Evolutionary conservation across 2,113 vertebrate species (phyloP), one percentile per base, ranked within the genome.

Genomic region (Eupsittula cactorum): DNA sequence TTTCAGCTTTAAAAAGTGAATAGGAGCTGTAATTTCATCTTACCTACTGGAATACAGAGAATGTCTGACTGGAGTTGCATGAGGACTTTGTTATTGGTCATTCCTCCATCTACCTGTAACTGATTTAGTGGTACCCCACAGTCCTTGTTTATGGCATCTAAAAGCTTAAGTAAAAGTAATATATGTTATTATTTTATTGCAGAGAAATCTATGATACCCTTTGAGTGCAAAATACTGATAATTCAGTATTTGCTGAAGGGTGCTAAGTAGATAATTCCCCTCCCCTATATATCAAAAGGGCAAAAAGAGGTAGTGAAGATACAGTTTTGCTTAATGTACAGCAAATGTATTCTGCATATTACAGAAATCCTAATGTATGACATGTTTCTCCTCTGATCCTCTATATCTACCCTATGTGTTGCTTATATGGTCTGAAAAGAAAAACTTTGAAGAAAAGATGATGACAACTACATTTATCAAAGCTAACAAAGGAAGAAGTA

Each of bases 131-230:
- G 98, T 86, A 99, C 97, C n/a, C 99, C 99, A 91, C 98, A 99
- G 97, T 99, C 99, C 46, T 98, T 98, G 97, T 99, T 99, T 98
- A 99, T 99, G 17, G 99, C 99, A 86, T 99, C 99, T 74, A 99
- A 96, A 98, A 99, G 99, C 99, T 99, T 93, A 86, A 93, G 75
- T 27, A 78, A 95, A 90, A 90, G 53, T 7, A 81, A 82, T 39
- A 41, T 2, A 85, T 21, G 27, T 91, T 90, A 84, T 9, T 17
- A 60, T 63, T 88, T 57, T 77, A 86, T 29, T 80, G 59, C 28
- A 80, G 31, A 86, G 68, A 90, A 90, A 85, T 62, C 28, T 4
- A 27, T 8, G 2, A 79, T 39, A 62, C 11, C 17, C 10, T 79
- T 17, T 17, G 3, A 68, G n/a, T 50, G 31, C 42, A 70, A 88